Evolutionary conservation across 2,888 invertebrate genomes (phyloP).

Genomic region (Hipparchia sbordonii): DNA sequence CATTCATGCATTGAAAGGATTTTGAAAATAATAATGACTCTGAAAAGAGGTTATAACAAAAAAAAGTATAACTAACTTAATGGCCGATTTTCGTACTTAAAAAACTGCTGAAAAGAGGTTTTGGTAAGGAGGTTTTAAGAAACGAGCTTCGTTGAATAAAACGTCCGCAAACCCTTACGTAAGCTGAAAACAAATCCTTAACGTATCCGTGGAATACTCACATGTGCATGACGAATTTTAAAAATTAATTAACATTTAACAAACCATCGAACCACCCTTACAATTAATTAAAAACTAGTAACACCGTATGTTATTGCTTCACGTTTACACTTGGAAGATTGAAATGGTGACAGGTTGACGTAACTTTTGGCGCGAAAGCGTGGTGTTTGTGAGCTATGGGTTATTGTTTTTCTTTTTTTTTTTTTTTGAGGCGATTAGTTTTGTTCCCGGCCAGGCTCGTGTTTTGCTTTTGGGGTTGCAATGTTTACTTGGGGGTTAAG

Average conservation of each 20-base stretch:
- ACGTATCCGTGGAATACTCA: constrained; percentile 66
- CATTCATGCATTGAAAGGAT: not conserved
- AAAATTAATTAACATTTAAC: constrained; percentile 46
- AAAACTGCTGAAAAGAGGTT: not conserved
- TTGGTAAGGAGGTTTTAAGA: constrained; percentile 10
- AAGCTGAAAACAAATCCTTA: constrained; percentile 51
- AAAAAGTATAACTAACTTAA: not conserved
- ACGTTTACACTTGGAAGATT: constrained; percentile 46
- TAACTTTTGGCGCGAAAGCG: constrained; percentile 62
- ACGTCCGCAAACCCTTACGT: constrained; percentile 68
- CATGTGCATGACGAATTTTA: constrained; percentile 49
- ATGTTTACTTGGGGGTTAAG: constrained; percentile 64
- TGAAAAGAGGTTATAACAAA: not conserved
- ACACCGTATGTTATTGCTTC: constrained; percentile 74
- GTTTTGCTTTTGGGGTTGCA: constrained; percentile 68
- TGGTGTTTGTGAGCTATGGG: constrained; percentile 39
- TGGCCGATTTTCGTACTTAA: constrained; percentile 6
- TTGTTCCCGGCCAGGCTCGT: constrained; percentile 74
- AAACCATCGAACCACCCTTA: constrained; percentile 64
- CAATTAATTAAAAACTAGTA: constrained; percentile 59
- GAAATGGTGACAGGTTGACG: constrained; percentile 39
- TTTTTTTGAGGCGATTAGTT: constrained; percentile 45
- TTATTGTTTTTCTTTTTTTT: constrained; percentile 31
- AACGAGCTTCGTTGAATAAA: constrained; percentile 50
- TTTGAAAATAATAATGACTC: not conserved